Evolutionary conservation across 1,140 invertebrate species (phyloP).

Genomic region (Nasonia giraulti): DNA sequence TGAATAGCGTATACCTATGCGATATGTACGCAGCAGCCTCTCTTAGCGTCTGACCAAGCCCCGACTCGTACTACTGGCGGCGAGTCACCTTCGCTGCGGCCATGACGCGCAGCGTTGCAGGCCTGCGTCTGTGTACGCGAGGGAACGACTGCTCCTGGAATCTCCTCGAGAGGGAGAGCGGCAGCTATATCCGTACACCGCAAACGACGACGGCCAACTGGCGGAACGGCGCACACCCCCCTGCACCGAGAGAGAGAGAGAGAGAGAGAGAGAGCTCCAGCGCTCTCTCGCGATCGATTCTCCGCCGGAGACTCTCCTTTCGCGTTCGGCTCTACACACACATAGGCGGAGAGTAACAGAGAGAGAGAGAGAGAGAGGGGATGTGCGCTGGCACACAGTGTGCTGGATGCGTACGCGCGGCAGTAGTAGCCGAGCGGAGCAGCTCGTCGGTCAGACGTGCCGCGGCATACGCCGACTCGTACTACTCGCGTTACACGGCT

Average conservation of each 20-base stretch:
- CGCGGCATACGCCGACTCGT: slow-evolving; percentile 13
- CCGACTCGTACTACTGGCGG: background rate
- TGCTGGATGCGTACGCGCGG: background rate
- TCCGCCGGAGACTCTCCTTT: slow-evolving; percentile 4
- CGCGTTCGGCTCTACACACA: slow-evolving; percentile 3
- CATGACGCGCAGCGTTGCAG: too few relatives aligned
- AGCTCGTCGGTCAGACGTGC: slow-evolving; percentile 17
- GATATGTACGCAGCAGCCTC: too few relatives aligned
- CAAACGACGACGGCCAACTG: background rate
- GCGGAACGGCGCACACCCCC: background rate
- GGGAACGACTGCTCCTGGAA: too few relatives aligned
- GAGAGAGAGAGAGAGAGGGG: background rate
- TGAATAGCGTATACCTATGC: too few relatives aligned
- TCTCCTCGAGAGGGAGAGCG: background rate
- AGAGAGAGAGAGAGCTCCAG: slow-evolving; percentile 10
- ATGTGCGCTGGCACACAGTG: background rate
- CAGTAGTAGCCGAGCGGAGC: background rate
- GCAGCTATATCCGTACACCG: background rate
- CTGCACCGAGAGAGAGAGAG: slow-evolving; percentile 3
- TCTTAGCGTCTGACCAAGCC: background rate
- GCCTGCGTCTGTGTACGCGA: too few relatives aligned
- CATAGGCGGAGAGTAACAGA: background rate
- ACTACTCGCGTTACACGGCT: background rate
- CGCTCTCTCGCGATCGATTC: too few relatives aligned
- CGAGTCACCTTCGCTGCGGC: background rate